Conservation (phyloP, 2,888 invertebrate genomes). For the Diachrysia chrysitis region DNA sequence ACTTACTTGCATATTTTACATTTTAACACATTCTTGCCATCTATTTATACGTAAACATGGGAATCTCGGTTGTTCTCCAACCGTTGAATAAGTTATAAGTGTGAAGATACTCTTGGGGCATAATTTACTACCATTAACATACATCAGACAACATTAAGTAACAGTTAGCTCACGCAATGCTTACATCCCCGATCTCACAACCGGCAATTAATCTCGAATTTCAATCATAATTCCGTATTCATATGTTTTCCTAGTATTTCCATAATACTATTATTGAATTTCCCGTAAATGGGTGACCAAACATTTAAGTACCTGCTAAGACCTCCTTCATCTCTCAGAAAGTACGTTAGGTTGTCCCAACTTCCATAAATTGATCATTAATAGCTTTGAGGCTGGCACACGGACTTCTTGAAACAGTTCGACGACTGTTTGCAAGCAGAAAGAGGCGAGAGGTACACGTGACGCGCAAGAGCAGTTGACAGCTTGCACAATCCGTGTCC, state of each 20-base stretch:
- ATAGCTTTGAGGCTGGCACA: too few relatives aligned
- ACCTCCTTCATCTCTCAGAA: too few relatives aligned
- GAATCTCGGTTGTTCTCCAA: not conserved
- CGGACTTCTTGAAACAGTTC: too few relatives aligned
- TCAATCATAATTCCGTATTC: conserved; percentile 6
- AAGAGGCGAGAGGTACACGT: too few relatives aligned
- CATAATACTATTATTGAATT: not conserved
- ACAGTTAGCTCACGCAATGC: not conserved
- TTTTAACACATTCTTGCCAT: not conserved
- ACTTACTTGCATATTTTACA: not conserved
- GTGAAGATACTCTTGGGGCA: not conserved
- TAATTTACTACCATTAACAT: conserved; percentile 4
- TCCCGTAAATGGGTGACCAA: not conserved
- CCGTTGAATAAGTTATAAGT: conserved; percentile 9
- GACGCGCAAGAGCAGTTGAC: too few relatives aligned
- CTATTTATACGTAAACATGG: not conserved
- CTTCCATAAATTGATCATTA: too few relatives aligned
- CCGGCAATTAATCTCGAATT: conserved; percentile 6
- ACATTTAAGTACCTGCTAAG: not conserved
- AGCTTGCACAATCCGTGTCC: too few relatives aligned
- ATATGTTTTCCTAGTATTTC: not conserved
- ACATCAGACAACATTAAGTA: not conserved
- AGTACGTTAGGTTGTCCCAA: too few relatives aligned
- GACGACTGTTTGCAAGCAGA: too few relatives aligned
- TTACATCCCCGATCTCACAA: conserved; percentile 1